phyloP scores from a whole-genome alignment of 1,140 invertebrate species.

The Penaeus chinensis region DNA sequence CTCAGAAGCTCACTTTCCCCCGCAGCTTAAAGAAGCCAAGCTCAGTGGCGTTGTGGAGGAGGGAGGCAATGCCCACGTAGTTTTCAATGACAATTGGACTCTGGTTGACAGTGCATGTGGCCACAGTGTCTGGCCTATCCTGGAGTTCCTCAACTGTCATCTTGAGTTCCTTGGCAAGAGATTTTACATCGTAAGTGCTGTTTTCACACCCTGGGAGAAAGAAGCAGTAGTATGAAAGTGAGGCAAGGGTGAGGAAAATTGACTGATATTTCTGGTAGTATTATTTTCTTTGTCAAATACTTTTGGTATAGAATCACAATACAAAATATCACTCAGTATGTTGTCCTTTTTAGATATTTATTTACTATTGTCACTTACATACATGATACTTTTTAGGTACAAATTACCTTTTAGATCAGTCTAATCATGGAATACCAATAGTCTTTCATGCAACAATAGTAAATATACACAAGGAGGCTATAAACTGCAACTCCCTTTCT shows the following conservation, averaged over 20 bases:
- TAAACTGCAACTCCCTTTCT: conserved; percentile 12
- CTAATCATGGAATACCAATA: too few species aligned
- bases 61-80: conserved; percentile 81
- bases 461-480: conserved; percentile 21
- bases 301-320: too few species aligned
- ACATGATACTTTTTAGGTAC: too few species aligned
- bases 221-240: too few species aligned
- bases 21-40: conserved; percentile 88
- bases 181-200: conserved; percentile 66
- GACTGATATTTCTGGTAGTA: too few species aligned
- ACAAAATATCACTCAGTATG: too few species aligned
- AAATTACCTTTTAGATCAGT: too few species aligned
- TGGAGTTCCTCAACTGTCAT: conserved; percentile 64
- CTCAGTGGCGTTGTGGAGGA: conserved; percentile 85
- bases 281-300: too few species aligned
- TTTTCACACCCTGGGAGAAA: conserved; percentile 64
- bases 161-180: conserved; percentile 64
- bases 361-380: too few species aligned
- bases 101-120: conserved; percentile 72
- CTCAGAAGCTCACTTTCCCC: conserved; percentile 86
- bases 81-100: conserved; percentile 82
- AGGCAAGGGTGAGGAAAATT: too few species aligned
- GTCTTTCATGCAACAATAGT: not conserved
- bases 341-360: too few species aligned
- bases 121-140: conserved; percentile 32